These are phyloP conservation scores for Daboia siamensis DNA, from an alignment of 2,113 vertebrate genomes.

Conservation along the genomic window DNA sequence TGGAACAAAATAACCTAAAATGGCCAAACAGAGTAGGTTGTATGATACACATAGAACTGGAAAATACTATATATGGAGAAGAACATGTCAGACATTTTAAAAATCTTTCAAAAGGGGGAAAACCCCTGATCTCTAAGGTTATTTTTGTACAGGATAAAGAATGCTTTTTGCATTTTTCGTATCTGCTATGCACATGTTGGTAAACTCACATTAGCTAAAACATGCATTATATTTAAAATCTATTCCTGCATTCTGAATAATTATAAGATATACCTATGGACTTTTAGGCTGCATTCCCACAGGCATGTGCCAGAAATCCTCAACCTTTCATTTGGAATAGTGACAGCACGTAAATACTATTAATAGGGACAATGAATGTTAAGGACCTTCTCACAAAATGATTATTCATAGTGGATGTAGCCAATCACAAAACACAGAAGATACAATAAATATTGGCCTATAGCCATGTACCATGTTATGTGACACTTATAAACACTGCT, in stretches of 20 bases:
- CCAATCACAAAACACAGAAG: not conserved
- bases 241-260: not conserved
- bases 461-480: not conserved
- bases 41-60: not conserved
- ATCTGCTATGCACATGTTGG: not conserved
- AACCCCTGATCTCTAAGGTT: not conserved
- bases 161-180: not conserved
- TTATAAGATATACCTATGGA: not conserved
- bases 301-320: not conserved
- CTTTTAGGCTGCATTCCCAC: not conserved
- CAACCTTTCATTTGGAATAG: not conserved
- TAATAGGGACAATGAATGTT: not conserved
- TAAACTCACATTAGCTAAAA: not conserved
- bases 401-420: not conserved
- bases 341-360: not conserved
- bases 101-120: not conserved
- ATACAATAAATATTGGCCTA: not conserved
- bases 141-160: not conserved
- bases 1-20: not conserved
- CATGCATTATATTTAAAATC: not conserved
- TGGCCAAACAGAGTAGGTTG: not conserved
- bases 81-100: not conserved
- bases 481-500: not conserved
- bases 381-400: not conserved
- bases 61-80: not conserved